Conservation (phyloP, 2,888 invertebrate species). For the Lutraria lutraria region DNA sequence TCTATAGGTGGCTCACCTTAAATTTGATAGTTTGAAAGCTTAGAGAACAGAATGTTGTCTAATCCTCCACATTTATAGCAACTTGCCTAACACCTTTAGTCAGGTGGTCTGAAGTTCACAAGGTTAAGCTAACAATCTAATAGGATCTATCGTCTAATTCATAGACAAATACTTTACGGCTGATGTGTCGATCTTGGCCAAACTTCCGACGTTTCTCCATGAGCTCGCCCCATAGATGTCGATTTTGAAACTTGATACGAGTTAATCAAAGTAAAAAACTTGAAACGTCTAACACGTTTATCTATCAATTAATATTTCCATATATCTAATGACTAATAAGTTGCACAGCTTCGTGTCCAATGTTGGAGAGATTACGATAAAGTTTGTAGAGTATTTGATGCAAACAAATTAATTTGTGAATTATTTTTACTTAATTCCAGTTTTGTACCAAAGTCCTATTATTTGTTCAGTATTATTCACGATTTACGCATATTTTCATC, state of each 20-base stretch:
- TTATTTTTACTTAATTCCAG: too few species aligned
- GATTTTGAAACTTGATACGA: not conserved
- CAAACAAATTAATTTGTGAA: too few species aligned
- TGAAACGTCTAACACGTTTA: not conserved
- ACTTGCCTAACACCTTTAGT: not conserved
- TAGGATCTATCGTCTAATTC: not conserved
- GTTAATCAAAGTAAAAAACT: not conserved
- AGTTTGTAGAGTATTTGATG: too few species aligned
- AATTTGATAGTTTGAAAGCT: slow-evolving; percentile 27
- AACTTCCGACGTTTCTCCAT: not conserved
- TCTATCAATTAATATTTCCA: not conserved
- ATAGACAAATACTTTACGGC: slow-evolving; percentile 13
- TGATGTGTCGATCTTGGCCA: slow-evolving; percentile 4
- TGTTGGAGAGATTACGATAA: too few species aligned
- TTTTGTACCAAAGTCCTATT: too few species aligned
- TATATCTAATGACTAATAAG: too few species aligned
- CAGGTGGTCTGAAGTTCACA: slow-evolving; percentile 14
- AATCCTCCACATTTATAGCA: not conserved
- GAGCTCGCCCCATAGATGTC: not conserved
- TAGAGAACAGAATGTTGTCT: slow-evolving; percentile 7
- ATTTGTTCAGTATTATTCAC: too few species aligned
- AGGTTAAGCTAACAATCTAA: slow-evolving; percentile 10
- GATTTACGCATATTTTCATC: too few species aligned
- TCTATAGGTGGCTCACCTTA: slow-evolving; percentile 12
- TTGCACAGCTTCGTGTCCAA: too few species aligned